These are phyloP conservation scores for Ondatra zibethicus DNA, from an alignment of 2,113 vertebrate species.

Conservation along the genomic window DNA sequence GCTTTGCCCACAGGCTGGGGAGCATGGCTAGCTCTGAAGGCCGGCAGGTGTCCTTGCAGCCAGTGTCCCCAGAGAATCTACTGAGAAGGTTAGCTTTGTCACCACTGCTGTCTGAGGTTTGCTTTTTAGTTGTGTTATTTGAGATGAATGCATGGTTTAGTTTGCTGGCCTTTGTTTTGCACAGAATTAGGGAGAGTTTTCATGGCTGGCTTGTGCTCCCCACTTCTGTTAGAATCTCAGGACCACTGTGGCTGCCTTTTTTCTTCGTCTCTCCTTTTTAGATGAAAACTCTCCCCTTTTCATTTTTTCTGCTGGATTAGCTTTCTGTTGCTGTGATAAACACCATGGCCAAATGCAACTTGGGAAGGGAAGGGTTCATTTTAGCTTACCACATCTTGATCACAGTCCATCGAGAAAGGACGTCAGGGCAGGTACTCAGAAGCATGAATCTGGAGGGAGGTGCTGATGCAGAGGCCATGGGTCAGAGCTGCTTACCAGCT, in stretches of 20 bases:
- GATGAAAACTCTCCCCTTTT: not conserved
- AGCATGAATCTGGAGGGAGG: not conserved
- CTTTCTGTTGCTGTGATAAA: not conserved
- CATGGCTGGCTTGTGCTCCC: not conserved
- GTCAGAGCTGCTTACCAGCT: not conserved
- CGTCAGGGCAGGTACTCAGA: not conserved
- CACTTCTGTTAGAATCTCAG: not conserved
- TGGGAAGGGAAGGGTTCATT: not conserved
- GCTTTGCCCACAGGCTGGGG: not conserved
- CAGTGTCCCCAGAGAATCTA: not conserved
- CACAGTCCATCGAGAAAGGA: not conserved
- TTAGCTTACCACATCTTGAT: not conserved
- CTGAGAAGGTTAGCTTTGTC: not conserved
- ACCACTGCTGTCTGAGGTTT: not conserved
- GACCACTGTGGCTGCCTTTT: not conserved
- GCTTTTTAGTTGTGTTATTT: conserved; percentile 37
- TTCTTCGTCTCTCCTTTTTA: conserved; percentile 2
- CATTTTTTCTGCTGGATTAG: not conserved
- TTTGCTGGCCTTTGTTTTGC: conserved; percentile 54
- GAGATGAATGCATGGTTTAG: conserved; percentile 28
- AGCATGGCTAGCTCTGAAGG: not conserved
- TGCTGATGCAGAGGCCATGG: not conserved
- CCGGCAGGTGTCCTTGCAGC: not conserved
- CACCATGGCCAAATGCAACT: not conserved
- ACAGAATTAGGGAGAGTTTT: conserved; percentile 42